Base-by-base conservation (phyloP, 2,797 vertebrate species). In the Orientallactaga sibirica region DNA sequence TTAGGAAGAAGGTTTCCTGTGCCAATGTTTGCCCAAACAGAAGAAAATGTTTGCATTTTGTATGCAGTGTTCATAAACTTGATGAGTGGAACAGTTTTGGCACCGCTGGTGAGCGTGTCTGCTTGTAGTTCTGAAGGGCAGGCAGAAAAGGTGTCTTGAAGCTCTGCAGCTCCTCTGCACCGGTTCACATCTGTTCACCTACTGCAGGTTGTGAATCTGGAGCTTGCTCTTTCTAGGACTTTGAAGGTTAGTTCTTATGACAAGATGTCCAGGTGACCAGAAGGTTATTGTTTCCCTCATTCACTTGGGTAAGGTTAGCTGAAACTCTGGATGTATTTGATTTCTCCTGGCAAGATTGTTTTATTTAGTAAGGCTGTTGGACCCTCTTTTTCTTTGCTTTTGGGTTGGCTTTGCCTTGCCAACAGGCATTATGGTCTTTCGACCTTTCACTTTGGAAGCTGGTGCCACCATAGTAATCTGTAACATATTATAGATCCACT, bases 21-120 rank as follows among this genome's bases (percentile, higher is more conserved):
- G 95, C 66, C 80, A 96, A 95, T 95, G 94, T 98, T 97, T 76
- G 77, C n/a, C 19, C 96, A 87, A 92, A 61, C 19, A 91, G 93
- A 86, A 92, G 94, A 37, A 29, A 84, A 19, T 90, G 81, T 93
- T 86, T 85, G 82, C 94, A 94, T 96, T 95, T 94, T 66, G 16
- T 94, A 96, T 86, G 94, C 92, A 96, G 95, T 95, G 94, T 93
- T 97, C 95, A 94, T 95, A 94, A 95, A 97, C 87, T 95, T 90
- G 88, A 88, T 20, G 96, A 64, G 94, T 94, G 7, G 64, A 55
- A 24, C 37, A 33, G 41, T 27, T 27, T 10, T 94, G 95, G 82
- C 66, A 41, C 43, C 15, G 66, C 93, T 92, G 94, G 95, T 2
- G 14, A 96, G 82, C 29, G 4, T 48, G 96, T 90, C 95, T 96